Evolutionary conservation across 2,797 vertebrate genomes (phyloP), one percentile per base, ranked within the genome.

Genomic region (Microcaecilia unicolor): DNA sequence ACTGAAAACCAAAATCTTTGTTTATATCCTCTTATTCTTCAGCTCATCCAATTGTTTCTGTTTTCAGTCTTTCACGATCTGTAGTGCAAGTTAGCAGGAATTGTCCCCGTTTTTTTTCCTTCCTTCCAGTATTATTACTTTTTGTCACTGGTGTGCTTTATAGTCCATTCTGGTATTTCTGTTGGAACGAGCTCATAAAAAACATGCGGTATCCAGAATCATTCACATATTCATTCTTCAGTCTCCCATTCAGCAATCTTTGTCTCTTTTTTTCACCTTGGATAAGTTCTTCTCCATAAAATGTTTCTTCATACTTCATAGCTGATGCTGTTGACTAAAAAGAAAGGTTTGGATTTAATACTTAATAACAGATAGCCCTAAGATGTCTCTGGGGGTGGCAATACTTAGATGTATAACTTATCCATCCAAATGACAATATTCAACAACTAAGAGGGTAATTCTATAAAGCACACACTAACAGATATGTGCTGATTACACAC

Each of bases 231-330:
- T 97, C 92, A 21, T 93, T 93, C 72, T 88, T 91, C 67, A 97
- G 93, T 39, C 92, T 88, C 11, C 89, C 96, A 61, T 91, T 98
- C 48, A 96, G 64, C 8, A 89, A 81, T 46, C 92, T 77, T 53
- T 91, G 91, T 28, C 94, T 83, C 78, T 97, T 98, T 67, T 87
- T 82, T 61, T 91, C 88, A 18, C 87, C 88, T 63, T 89, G 81
- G 17, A 89, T 87, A 34, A 87, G 80, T 49, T 78, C 68, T 43
- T 59, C 36, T 58, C 77, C 80, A 62, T 81, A 91, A 80, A 97
- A 97, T 0, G 90, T 78, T 44, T 96, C 92, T 76, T 97, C 88
- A 63, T 95, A 98, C 60, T 88, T 85, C 93, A 98, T 97, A 48
- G 90, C 84, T 28, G 94, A 98, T 8, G 93, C 94, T 51, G 88